Evolutionary conservation across 2,888 invertebrate genomes (phyloP).

Genomic region (Tenthredo mesomela): DNA sequence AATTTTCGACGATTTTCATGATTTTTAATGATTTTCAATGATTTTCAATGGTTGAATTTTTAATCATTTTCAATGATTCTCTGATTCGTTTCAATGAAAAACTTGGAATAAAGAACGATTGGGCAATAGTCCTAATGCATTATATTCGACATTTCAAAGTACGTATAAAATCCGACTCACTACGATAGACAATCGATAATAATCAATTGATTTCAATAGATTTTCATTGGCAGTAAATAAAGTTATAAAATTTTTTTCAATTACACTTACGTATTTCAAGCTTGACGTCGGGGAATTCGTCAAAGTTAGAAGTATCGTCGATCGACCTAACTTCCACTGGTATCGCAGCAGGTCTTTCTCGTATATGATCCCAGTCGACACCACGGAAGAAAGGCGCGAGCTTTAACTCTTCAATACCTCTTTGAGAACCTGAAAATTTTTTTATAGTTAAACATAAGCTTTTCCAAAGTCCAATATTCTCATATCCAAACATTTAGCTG

Average conservation of each 20-base stretch:
- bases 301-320: constrained; percentile 99
- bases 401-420: constrained; percentile 96
- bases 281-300: constrained; percentile 99
- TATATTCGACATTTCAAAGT: too few relatives aligned
- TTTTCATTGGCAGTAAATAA: not conserved
- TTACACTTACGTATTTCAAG: constrained; percentile 96
- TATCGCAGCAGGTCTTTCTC: constrained; percentile 98
- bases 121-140: too few relatives aligned
- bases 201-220: too few relatives aligned
- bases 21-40: too few relatives aligned
- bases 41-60: too few relatives aligned
- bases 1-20: too few relatives aligned
- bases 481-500: not conserved
- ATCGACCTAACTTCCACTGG: constrained; percentile 98
- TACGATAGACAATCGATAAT: too few relatives aligned
- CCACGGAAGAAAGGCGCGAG: constrained; percentile 96
- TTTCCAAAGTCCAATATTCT: not conserved
- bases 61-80: too few relatives aligned
- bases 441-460: constrained; percentile 70
- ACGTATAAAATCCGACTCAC: too few relatives aligned
- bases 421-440: constrained; percentile 84
- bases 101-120: not conserved
- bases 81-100: constrained; percentile 25
- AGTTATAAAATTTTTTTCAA: constrained; percentile 2
- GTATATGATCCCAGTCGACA: constrained; percentile 99